Conservation (phyloP, 2,113 vertebrate species). For the Anolis carolinensis region DNA sequence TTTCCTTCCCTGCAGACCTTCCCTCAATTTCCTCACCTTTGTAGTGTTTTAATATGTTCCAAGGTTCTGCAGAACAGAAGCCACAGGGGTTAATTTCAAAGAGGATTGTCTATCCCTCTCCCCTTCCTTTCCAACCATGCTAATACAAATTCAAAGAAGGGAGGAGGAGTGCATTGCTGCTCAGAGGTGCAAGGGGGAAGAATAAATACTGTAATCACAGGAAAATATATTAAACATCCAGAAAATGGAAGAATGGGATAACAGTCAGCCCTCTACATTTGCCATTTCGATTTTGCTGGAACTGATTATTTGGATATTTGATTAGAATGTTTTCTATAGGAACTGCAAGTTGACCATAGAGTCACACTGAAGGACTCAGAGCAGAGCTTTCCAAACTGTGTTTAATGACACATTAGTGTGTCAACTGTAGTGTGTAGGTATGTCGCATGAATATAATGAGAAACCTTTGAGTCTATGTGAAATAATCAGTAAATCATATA, state of each 20-base stretch:
- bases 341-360: too few relatives aligned
- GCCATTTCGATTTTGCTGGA: too few relatives aligned
- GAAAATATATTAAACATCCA: not conserved
- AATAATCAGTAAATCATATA: too few relatives aligned
- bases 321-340: too few relatives aligned
- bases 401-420: too few relatives aligned
- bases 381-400: too few relatives aligned
- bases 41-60: slow-evolving; percentile 60
- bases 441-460: too few relatives aligned
- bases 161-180: not conserved
- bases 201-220: not conserved
- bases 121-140: not conserved
- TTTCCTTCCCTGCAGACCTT: slow-evolving; percentile 61
- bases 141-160: slow-evolving; percentile 31
- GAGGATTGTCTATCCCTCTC: not conserved
- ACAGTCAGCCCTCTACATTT: too few relatives aligned
- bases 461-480: too few relatives aligned
- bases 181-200: not conserved
- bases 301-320: too few relatives aligned
- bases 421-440: too few relatives aligned
- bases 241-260: not conserved
- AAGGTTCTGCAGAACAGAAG: slow-evolving; percentile 55
- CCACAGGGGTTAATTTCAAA: slow-evolving; percentile 52
- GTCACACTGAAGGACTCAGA: too few relatives aligned
- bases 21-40: slow-evolving; percentile 50